Percentiles rank a stretch among this genome's conserved stretches.
Evolutionary conservation across 1,140 invertebrate genomes (phyloP).

Genomic region (Drosophila virilis): DNA sequence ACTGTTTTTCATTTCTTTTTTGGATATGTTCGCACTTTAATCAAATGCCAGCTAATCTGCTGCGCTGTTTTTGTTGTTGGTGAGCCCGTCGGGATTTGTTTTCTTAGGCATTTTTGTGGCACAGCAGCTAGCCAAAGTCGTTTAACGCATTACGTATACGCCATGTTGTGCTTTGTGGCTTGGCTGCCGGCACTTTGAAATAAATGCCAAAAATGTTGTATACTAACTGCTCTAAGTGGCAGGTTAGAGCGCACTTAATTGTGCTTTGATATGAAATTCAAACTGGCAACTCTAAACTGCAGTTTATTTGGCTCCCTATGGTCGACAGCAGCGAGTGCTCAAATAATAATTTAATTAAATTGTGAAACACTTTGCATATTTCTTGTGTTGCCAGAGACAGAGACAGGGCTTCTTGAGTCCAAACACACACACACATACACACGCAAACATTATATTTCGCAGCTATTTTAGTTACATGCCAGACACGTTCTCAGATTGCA

Average conservation of each 20-base stretch:
- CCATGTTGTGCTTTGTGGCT: constrained; percentile 8
- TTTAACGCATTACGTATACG: constrained; percentile 67
- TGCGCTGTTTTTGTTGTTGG: constrained; percentile 35
- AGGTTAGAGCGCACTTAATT: constrained; percentile 53
- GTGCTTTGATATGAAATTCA: constrained; percentile 51
- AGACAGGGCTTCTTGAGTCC: constrained; percentile 22
- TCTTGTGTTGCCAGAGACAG: constrained; percentile 44
- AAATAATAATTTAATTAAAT: constrained; percentile 80
- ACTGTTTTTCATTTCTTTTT: constrained; percentile 28
- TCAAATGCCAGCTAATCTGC: constrained; percentile 74
- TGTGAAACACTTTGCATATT: constrained; percentile 54
- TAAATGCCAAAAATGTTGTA: constrained; percentile 14
- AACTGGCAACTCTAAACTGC: constrained; percentile 50
- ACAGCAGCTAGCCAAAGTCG: constrained; percentile 43
- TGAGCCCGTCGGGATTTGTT: constrained; percentile 45
- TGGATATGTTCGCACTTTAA: constrained; percentile 75
- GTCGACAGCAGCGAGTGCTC: constrained; percentile 38
- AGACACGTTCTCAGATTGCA: constrained; percentile 52
- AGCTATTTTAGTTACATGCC: constrained; percentile 42
- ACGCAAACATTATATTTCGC: neutral
- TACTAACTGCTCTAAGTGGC: constrained; percentile 27
- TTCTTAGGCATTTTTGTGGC: constrained; percentile 36
- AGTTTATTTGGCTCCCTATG: constrained; percentile 28
- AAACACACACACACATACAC: constrained; percentile 3
- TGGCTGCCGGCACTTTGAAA: neutral